Base-by-base conservation (phyloP, 2,797 vertebrate species). In the Gymnothorax javanicus region DNA sequence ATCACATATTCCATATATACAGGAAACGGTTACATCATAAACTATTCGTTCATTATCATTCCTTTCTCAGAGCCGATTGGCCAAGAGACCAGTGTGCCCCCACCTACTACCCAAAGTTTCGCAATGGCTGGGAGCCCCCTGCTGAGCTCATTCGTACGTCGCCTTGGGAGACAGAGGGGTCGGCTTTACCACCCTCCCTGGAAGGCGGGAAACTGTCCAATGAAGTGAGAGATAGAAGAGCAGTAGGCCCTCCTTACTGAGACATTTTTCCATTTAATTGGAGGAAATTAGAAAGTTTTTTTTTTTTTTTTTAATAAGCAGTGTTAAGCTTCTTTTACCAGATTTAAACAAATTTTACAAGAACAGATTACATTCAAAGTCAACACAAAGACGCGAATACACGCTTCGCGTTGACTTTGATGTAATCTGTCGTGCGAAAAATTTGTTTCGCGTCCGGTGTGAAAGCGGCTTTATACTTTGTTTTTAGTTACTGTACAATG, bases 41-140 rank as follows among this genome's bases (percentile, higher is more conserved):
- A 62, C 43, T 0, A 73, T 27, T 57, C 23, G 62, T 17, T 20
- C 62, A 62, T 62, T 59, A 25, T 67, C 23, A 25, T 84, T 23
- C 57, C 75, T 20, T 43, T 82, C n/a, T 84, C 88, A 99, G 99
- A 91, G 96, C 96, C 0, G 97, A 99, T 83, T 99, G 98, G 99
- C 97, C 97, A 0, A 95, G 92, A 89, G 97, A 99, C 0, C 94
- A 96, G 0, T 96, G 95, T 2, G 95, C 96, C 67, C 96, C 96
- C 57, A 94, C 93, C 85, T 99, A 99, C 89, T 92, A 96, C 90
- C 98, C 99, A 83, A 97, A 94, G 90, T 99, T 99, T 93, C 96
- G 96, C 83, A 99, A 96, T 0, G 97, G 98, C 84, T 99, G 98
- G 98, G 97, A 98, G 86, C 97, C 98, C 0, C 97, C 97, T 0